Conservation (phyloP, 2,797 vertebrate species). For the Galago senegalensis region DNA sequence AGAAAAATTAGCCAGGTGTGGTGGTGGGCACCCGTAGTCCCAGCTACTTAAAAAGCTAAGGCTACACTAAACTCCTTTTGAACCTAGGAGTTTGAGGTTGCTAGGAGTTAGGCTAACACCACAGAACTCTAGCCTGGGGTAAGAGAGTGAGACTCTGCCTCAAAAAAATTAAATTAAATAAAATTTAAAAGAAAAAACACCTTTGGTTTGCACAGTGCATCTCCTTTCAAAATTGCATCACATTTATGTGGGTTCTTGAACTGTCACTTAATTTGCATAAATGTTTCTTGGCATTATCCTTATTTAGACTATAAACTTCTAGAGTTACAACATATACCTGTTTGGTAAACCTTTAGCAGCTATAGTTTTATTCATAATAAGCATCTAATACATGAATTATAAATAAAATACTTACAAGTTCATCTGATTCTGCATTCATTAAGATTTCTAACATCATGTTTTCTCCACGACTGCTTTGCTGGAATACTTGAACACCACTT, state of each 20-base stretch:
- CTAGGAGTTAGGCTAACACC: too few relatives aligned
- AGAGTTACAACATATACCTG: background rate
- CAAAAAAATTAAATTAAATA: too few relatives aligned
- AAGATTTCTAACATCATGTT: slow-evolving; percentile 96
- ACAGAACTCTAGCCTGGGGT: too few relatives aligned
- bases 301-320: slow-evolving; percentile 10
- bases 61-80: too few relatives aligned
- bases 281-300: slow-evolving; percentile 8
- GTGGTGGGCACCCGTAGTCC: too few relatives aligned
- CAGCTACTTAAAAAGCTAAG: too few relatives aligned
- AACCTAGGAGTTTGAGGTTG: too few relatives aligned
- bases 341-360: background rate
- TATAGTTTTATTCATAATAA: slow-evolving; percentile 42
- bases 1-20: too few relatives aligned
- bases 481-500: slow-evolving; percentile 96
- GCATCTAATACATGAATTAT: background rate
- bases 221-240: slow-evolving; percentile 24
- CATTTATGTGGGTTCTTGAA: background rate
- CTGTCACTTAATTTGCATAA: background rate
- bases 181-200: background rate
- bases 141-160: too few relatives aligned
- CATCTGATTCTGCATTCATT: slow-evolving; percentile 87
- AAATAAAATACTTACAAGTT: slow-evolving; percentile 89
- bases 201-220: background rate
- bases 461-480: slow-evolving; percentile 98